Percentiles rank a stretch among this genome's conserved stretches.
Evolutionary conservation across 35 echinoderm and acorn worm genomes (phyloP).

Genomic region (Strongylocentrotus purpuratus): DNA sequence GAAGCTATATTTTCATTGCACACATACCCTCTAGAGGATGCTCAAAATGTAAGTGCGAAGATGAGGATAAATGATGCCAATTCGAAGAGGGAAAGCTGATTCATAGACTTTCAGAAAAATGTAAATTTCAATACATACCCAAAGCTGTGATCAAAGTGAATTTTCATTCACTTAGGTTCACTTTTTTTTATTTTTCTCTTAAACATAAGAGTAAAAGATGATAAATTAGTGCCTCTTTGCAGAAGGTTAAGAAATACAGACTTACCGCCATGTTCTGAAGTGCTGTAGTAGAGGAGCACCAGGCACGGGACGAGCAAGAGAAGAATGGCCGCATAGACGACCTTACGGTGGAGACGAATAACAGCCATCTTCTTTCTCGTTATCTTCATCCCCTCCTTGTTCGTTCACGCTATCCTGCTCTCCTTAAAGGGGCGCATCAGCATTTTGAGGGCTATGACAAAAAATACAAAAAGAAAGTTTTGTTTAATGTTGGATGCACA

Average conservation of each 20-base stretch:
- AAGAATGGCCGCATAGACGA: conserved; percentile 13
- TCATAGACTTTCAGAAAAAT: no score
- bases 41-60: no score
- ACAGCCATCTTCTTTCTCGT: conserved; percentile 26
- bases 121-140: no score
- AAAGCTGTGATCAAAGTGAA: no score
- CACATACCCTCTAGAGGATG: no score
- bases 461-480: background rate
- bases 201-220: no score
- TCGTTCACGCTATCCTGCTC: background rate
- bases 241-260: background rate
- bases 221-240: no score
- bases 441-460: background rate
- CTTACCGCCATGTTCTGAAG: conserved; percentile 15
- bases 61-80: no score
- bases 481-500: background rate
- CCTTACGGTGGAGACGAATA: conserved; percentile 28
- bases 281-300: conserved; percentile 26
- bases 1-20: no score
- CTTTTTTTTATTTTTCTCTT: no score
- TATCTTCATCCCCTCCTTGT: background rate
- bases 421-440: background rate
- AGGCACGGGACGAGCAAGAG: background rate
- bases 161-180: no score
- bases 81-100: no score